Percentiles rank a stretch among this genome's conserved stretches.
These are phyloP conservation scores for Parasteatoda tepidariorum DNA, from an alignment of 1,140 invertebrate species.

Conservation along the genomic window DNA sequence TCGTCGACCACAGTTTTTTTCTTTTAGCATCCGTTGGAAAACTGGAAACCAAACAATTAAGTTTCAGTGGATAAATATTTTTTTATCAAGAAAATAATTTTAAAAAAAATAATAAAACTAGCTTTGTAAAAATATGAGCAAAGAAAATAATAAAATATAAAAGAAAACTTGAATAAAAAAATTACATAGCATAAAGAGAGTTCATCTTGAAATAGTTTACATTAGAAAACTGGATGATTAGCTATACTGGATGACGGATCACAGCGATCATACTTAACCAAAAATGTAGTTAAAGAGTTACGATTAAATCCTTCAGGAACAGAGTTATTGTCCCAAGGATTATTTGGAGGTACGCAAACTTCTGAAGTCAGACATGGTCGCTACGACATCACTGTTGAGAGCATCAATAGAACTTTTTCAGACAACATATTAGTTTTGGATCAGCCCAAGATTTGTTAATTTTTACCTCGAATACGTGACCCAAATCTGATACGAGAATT, in stretches of 20 bases:
- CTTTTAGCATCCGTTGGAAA: neutral
- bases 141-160: too few relatives aligned
- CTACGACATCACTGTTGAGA: neutral
- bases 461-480: neutral
- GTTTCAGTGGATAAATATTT: too few relatives aligned
- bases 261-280: neutral
- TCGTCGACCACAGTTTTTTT: neutral
- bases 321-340: conserved; percentile 8
- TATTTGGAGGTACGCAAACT: neutral
- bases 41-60: too few relatives aligned
- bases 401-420: neutral
- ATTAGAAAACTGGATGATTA: too few relatives aligned
- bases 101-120: too few relatives aligned
- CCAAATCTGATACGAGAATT: neutral
- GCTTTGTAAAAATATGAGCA: too few relatives aligned
- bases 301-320: neutral
- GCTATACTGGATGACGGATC: conserved; percentile 12
- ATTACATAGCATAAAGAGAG: too few relatives aligned
- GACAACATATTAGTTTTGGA: neutral
- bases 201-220: too few relatives aligned
- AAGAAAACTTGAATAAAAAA: too few relatives aligned
- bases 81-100: too few relatives aligned
- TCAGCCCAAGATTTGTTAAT: neutral
- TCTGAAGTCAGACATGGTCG: neutral
- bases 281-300: neutral